phyloP scores from a whole-genome alignment of 1,140 invertebrate species.

The Calliopsis andreniformis region DNA sequence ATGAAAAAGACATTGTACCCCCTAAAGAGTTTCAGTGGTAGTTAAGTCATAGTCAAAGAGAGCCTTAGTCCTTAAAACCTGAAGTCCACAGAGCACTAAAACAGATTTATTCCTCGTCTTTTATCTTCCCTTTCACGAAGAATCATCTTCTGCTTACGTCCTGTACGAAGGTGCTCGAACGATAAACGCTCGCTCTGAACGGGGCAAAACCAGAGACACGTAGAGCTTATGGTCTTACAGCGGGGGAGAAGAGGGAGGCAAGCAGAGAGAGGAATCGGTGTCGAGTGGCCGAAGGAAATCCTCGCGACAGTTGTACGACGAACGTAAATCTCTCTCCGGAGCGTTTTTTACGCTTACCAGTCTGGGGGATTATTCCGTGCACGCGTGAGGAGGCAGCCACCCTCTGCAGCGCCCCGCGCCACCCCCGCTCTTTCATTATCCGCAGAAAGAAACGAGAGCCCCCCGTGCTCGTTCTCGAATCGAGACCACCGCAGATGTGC shows the following conservation, averaged over 20 bases:
- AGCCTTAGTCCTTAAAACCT: too few species aligned
- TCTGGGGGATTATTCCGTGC: constrained; percentile 59
- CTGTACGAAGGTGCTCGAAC: too few species aligned
- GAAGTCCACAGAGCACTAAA: too few species aligned
- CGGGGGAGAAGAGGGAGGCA: not conserved
- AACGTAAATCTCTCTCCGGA: constrained; percentile 59
- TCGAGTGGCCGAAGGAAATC: constrained; percentile 40
- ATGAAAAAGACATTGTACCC: too few species aligned
- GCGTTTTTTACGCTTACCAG: constrained; percentile 52
- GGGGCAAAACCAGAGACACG: not conserved
- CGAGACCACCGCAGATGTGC: constrained; percentile 64
- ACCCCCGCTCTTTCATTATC: constrained; percentile 63
- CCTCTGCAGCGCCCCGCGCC: not conserved
- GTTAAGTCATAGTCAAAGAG: too few species aligned
- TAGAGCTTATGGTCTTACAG: not conserved
- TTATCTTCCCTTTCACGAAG: too few species aligned
- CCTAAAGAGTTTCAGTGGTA: too few species aligned
- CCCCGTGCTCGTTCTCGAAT: constrained; percentile 24
- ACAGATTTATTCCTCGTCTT: too few species aligned
- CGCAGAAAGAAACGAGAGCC: constrained; percentile 43
- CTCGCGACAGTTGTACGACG: constrained; percentile 59
- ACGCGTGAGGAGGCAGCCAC: constrained; percentile 58
- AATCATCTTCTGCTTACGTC: too few species aligned
- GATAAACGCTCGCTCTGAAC: too few species aligned
- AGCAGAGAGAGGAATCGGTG: not conserved